Evolutionary conservation across 30 jellyfish, hydroid and myxozoan species (phyloP), one percentile per base, ranked within the genome.

Genomic region (Hydractinia symbiolongicarpus): DNA sequence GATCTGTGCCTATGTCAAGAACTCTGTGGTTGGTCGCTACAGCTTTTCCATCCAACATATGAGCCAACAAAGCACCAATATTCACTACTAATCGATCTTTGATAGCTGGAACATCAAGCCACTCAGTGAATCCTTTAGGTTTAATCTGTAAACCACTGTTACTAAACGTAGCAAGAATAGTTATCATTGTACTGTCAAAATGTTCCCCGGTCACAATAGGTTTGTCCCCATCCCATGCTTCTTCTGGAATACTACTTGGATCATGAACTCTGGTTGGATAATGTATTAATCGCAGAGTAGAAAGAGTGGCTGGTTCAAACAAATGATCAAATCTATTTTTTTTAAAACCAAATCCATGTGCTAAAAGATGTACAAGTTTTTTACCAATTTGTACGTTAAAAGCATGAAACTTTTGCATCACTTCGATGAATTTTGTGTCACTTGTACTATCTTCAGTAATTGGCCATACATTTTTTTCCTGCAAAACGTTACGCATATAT

Each of bases 11-110:
- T 0, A 83, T 56, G 61, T 89, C 96, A n/a, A 89, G 53, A 13
- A 89, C 96, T 55, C 96, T 79, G 62, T 89, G 96, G 53, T 89
- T 84, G 57, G 96, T 83, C 4, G 95, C 96, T 20, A 60, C 86
- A 57, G 84, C 55, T 66, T 84, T 72, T 14, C 78, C 79, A 67
- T 80, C 86, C 10, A 67, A 84, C 84, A 89, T 79, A 6, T 57
- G 44, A 4, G 86, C 53, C 15, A 89, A 73, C 30, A 89, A 77
- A 17, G 89, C 88, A 3, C 96, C 96, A 54, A 75, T 55, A 54
- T 89, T 89, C 0, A 89, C 71, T 15, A 89, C 87, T 15, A 89
- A 72, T 54, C 72, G 83, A 83, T 89, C 61, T 60, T 57, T 84
- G 64, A n/a, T 55, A 7, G 88, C 84, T 7, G 96, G 95, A 7